Conservation (phyloP, 1,140 invertebrate species). For the Zophobas atratus region DNA sequence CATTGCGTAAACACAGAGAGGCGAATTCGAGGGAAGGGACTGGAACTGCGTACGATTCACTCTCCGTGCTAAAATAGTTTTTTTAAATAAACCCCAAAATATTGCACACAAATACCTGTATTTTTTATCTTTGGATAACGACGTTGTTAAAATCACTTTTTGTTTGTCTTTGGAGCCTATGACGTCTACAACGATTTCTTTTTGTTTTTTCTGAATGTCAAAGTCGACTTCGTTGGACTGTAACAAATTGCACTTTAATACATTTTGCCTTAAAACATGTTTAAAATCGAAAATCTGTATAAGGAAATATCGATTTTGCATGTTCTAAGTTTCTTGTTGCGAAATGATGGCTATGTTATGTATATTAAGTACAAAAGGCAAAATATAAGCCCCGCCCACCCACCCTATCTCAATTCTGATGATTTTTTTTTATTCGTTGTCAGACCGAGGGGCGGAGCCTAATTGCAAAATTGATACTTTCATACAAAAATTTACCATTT, state of each 20-base stretch:
- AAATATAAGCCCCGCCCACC: no score
- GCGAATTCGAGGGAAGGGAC: constrained; percentile 93
- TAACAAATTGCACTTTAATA: no score
- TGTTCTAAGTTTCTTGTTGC: no score
- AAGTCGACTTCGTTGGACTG: constrained; percentile 80
- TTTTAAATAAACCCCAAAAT: constrained; percentile 29
- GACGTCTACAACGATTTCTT: constrained; percentile 76
- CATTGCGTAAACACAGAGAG: constrained; percentile 89
- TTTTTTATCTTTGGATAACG: constrained; percentile 73
- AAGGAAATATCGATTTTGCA: no score
- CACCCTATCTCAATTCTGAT: no score
- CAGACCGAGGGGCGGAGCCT: no score
- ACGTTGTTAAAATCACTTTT: constrained; percentile 77
- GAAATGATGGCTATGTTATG: no score
- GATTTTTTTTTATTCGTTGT: no score
- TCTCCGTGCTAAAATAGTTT: constrained; percentile 68
- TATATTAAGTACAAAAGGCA: no score
- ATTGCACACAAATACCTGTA: constrained; percentile 67
- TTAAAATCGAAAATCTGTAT: constrained; percentile 54
- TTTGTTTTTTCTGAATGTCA: constrained; percentile 74
- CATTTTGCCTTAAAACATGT: no score
- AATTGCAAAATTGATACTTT: no score
- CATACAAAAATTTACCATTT: no score
- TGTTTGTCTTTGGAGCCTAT: constrained; percentile 75
- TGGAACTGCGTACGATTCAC: constrained; percentile 86